Conservation (phyloP, 2,113 vertebrate species). For the Vidua chalybeata region DNA sequence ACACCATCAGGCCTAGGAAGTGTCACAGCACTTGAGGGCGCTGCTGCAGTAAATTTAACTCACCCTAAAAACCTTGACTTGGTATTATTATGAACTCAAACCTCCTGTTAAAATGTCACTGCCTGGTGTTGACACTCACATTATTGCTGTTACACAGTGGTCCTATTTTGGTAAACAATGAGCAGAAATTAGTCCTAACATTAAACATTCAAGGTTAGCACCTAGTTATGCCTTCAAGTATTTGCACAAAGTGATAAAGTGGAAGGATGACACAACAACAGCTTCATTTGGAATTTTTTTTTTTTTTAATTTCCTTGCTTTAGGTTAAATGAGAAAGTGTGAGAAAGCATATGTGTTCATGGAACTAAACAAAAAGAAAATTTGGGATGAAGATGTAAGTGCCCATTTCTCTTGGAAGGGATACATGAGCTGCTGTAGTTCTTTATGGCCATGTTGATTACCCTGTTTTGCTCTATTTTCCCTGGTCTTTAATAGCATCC, state of each 20-base stretch:
- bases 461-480: neutral
- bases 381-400: neutral
- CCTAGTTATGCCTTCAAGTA: neutral
- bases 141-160: conserved; percentile 9
- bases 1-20: neutral
- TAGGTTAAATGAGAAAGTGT: neutral
- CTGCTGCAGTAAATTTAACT: conserved; percentile 64
- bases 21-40: conserved; percentile 60
- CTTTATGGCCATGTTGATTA: neutral
- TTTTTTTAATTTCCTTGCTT: neutral
- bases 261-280: neutral
- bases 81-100: neutral
- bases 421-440: neutral
- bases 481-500: neutral
- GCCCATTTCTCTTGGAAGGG: neutral
- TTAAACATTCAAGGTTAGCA: conserved; percentile 35
- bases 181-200: neutral
- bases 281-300: neutral
- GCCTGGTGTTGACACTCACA: neutral
- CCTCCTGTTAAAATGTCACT: neutral
- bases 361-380: neutral
- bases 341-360: neutral
- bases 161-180: neutral
- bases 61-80: neutral
- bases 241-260: neutral